Conservation (phyloP, 2,797 vertebrate genomes). For the Podarcis lilfordi region DNA sequence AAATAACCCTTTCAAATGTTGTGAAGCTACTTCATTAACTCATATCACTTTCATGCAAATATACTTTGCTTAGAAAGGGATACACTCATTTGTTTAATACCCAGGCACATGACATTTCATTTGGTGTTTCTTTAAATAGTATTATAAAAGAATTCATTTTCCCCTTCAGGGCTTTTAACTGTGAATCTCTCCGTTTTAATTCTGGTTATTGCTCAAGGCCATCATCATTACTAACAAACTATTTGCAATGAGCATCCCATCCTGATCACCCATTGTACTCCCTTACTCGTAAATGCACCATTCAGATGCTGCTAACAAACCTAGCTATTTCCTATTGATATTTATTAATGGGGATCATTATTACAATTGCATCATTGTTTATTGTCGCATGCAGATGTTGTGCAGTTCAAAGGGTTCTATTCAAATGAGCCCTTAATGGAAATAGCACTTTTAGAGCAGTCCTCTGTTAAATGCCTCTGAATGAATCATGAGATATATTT, state of each 20-base stretch:
- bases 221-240: slow-evolving; percentile 60
- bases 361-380: slow-evolving; percentile 44
- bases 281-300: slow-evolving; percentile 45
- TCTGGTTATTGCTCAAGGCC: slow-evolving; percentile 62
- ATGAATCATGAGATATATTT: not conserved
- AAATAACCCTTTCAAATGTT: slow-evolving; percentile 25
- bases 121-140: slow-evolving; percentile 64
- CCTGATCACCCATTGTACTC: slow-evolving; percentile 55
- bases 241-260: slow-evolving; percentile 34
- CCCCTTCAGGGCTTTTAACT: slow-evolving; percentile 54
- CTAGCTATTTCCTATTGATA: slow-evolving; percentile 40
- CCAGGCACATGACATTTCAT: slow-evolving; percentile 65
- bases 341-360: slow-evolving; percentile 47
- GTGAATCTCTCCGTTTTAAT: slow-evolving; percentile 57
- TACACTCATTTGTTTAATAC: slow-evolving; percentile 57
- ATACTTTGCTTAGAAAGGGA: slow-evolving; percentile 53
- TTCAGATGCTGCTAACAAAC: slow-evolving; percentile 48
- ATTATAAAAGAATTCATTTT: slow-evolving; percentile 68
- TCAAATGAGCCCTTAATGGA: slow-evolving; percentile 56
- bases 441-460: slow-evolving; percentile 40
- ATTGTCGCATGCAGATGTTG: slow-evolving; percentile 23
- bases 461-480: not conserved
- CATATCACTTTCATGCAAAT: slow-evolving; percentile 57
- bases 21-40: slow-evolving; percentile 24
- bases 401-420: slow-evolving; percentile 55